Evolutionary conservation across 2,888 invertebrate species (phyloP), one percentile per base, ranked within the genome.

Genomic region (Strigamia transsilvanica): DNA sequence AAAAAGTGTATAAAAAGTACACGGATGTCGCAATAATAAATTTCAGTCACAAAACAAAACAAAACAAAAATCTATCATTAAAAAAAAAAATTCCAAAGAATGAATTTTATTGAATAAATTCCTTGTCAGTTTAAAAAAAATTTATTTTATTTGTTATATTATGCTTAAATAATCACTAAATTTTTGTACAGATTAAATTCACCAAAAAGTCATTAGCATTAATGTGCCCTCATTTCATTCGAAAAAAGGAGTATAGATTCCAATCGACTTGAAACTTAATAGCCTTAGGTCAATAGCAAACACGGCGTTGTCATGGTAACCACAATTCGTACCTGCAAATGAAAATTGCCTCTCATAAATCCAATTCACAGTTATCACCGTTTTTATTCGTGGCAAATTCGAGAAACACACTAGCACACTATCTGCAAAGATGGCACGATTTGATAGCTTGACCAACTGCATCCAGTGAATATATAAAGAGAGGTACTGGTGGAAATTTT

Each of bases 201-300:
- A 2, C 23, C 2, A 23, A 1, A 18, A 61, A 15, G 46, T 46
- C 61, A 66, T 23, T 23, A 66, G 21, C 61, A 66, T 23, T 66
- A 66, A 66, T 66, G 21, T 18, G 23, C 5, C 5, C 61, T 21
- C 61, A 12, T 66, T 66, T 66, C 5, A 10, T n/a, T 66, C 61
- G n/a, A 46, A 46, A 46, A 46, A n/a, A 66, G 21, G 9, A 18
- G 21, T 23, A 23, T 66, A 23, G 61, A 66, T 66, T 66, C 21
- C 61, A 66, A 66, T 66, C 61, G 61, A 66, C 21, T 66, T 23
- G n/a, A 66, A 21, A 66, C 61, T 21, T 21, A 21, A 66, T 66
- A 66, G 18, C 21, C 46, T 3, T 23, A 12, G 23, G 61, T 66
- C 61, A 23, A 66, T 66, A 66, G 23, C 61, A 66, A 66, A 66